These are phyloP conservation scores for Drosophila atroscutellata DNA, from an alignment of 2,888 invertebrate genomes.

Conservation along the genomic window DNA sequence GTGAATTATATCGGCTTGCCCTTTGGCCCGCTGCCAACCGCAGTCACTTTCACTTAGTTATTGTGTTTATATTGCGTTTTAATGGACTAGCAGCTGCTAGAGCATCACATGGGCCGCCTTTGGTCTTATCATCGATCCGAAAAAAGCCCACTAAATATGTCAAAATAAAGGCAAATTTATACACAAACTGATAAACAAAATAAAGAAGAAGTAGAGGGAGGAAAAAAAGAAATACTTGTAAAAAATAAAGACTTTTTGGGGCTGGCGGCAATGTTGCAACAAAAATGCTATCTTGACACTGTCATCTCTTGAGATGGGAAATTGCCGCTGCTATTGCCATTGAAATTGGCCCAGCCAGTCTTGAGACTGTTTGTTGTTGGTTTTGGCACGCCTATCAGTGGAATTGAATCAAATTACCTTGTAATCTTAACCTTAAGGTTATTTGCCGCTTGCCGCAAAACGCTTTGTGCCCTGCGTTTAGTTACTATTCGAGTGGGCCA, in stretches of 20 bases:
- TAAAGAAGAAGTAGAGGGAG: constrained; percentile 4
- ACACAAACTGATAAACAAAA: constrained; percentile 72
- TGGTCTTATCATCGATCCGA: constrained; percentile 43
- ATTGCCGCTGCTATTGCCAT: constrained; percentile 51
- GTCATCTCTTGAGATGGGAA: constrained; percentile 68
- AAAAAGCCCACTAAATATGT: constrained; percentile 72
- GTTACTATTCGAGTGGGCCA: constrained; percentile 70
- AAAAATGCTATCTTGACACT: constrained; percentile 68
- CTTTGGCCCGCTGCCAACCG: background rate
- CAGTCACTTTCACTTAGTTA: constrained; percentile 45
- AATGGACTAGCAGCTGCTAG: constrained; percentile 61
- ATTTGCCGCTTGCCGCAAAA: constrained; percentile 80
- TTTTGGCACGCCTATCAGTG: constrained; percentile 82
- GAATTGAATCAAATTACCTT: constrained; percentile 86
- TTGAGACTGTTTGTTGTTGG: constrained; percentile 46
- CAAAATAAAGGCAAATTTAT: constrained; percentile 80
- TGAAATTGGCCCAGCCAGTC: constrained; percentile 58
- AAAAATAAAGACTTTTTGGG: constrained; percentile 25
- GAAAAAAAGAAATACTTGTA: constrained; percentile 19
- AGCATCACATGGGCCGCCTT: constrained; percentile 43
- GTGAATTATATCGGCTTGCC: background rate
- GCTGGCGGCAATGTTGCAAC: constrained; percentile 60
- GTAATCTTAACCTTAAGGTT: constrained; percentile 85
- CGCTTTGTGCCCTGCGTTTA: constrained; percentile 74
- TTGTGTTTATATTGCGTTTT: constrained; percentile 57